Percentiles rank a stretch among this genome's conserved stretches.
Conservation (phyloP, 2,888 invertebrate genomes). For the Villa cingulata region DNA sequence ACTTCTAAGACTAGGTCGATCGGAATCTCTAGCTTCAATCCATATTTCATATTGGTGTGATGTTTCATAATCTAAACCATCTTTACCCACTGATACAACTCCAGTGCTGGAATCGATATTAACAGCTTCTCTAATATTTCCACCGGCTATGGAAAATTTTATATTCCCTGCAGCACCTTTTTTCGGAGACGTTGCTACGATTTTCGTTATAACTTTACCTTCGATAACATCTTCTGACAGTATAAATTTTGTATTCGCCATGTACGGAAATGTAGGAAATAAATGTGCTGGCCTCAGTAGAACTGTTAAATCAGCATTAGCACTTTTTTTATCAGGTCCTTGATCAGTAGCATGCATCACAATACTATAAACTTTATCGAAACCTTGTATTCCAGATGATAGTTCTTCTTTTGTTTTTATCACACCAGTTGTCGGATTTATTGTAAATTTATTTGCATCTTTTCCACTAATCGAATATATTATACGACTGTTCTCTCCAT, state of each 20-base stretch:
- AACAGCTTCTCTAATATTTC: conserved; percentile 79
- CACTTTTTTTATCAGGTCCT: conserved; percentile 53
- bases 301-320: conserved; percentile 62
- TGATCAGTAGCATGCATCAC: conserved; percentile 71
- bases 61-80: conserved; percentile 74
- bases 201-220: conserved; percentile 60
- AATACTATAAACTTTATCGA: conserved; percentile 50
- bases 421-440: conserved; percentile 72
- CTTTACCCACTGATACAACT: conserved; percentile 62
- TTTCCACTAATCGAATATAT: conserved; percentile 64
- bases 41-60: conserved; percentile 76
- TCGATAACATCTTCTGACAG: conserved; percentile 67
- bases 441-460: conserved; percentile 61
- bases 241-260: conserved; percentile 57
- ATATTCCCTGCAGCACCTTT: conserved; percentile 54
- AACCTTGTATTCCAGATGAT: conserved; percentile 40
- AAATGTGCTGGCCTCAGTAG: conserved; percentile 60
- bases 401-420: conserved; percentile 64
- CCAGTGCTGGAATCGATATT: conserved; percentile 66
- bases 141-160: conserved; percentile 80
- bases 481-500: conserved; percentile 67
- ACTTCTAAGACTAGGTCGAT: conserved; percentile 64
- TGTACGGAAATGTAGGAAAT: conserved; percentile 66
- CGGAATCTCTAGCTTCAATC: conserved; percentile 81
- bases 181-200: conserved; percentile 69